Conservation (phyloP, 2,797 vertebrate genomes). For the Momotus momota region DNA sequence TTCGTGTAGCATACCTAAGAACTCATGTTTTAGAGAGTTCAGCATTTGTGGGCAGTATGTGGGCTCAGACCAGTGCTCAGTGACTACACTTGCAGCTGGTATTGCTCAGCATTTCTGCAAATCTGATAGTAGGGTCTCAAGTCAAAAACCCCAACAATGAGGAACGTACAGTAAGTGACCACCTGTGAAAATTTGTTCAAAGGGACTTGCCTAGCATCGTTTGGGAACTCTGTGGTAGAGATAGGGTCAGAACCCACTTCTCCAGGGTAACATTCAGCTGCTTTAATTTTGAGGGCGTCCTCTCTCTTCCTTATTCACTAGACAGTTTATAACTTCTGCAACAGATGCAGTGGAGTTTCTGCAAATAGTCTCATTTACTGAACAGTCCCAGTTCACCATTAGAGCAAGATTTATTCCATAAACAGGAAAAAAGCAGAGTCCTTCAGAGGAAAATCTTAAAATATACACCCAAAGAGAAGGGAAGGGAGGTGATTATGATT, state of each 20-base stretch:
- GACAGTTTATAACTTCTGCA: slow-evolving; percentile 37
- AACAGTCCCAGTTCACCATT: background rate
- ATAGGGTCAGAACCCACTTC: slow-evolving; percentile 67
- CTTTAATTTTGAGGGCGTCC: slow-evolving; percentile 31
- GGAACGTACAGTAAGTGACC: slow-evolving; percentile 52
- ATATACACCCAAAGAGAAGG: background rate
- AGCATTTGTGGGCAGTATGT: slow-evolving; percentile 13
- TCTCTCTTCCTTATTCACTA: slow-evolving; percentile 35
- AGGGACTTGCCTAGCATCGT: slow-evolving; percentile 70
- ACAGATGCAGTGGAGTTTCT: slow-evolving; percentile 18
- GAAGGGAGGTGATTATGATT: background rate
- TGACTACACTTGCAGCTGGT: slow-evolving; percentile 13
- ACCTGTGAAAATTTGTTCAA: slow-evolving; percentile 53
- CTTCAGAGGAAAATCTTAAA: background rate
- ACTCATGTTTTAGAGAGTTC: background rate
- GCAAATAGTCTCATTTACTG: background rate
- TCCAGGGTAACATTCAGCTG: slow-evolving; percentile 42
- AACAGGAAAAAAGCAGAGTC: background rate
- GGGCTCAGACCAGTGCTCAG: background rate
- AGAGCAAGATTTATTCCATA: background rate
- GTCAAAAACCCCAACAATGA: slow-evolving; percentile 44
- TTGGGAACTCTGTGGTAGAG: slow-evolving; percentile 66
- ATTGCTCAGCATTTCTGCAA: slow-evolving; percentile 55
- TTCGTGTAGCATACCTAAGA: background rate
- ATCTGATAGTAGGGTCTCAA: background rate